Percentiles rank a stretch among this genome's conserved stretches.
phyloP scores from a whole-genome alignment of 1,140 invertebrate species.

The Drosophila ambigua region DNA sequence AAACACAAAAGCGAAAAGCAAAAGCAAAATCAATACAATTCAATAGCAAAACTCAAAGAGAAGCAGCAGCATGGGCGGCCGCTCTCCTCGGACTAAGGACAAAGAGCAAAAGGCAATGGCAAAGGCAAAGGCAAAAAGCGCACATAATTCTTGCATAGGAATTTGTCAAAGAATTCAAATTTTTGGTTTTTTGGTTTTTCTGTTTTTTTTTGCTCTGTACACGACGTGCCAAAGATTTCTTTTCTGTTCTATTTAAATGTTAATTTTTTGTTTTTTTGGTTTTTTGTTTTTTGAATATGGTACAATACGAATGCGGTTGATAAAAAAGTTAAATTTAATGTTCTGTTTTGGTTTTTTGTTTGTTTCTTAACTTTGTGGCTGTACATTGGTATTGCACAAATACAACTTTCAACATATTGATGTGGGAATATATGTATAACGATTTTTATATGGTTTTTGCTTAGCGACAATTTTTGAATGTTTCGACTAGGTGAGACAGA shows the following conservation, averaged over 20 bases:
- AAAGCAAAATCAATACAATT: slow-evolving; percentile 17
- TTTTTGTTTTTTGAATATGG: slow-evolving; percentile 30
- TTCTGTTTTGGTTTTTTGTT: slow-evolving; percentile 26
- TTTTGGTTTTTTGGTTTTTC: slow-evolving; percentile 14
- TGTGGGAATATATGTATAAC: slow-evolving; percentile 16
- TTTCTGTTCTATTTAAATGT: slow-evolving; percentile 33
- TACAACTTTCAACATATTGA: slow-evolving; percentile 30
- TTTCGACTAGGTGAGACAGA: slow-evolving; percentile 24
- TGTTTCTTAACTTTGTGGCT: slow-evolving; percentile 51
- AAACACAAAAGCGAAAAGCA: slow-evolving; percentile 25
- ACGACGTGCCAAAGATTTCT: slow-evolving; percentile 68
- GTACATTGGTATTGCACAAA: slow-evolving; percentile 50
- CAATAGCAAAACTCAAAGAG: slow-evolving; percentile 19
- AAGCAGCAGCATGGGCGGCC: slow-evolving; percentile 9
- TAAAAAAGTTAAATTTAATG: slow-evolving; percentile 35
- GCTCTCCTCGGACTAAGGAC: slow-evolving; percentile 27
- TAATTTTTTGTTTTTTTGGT: slow-evolving; percentile 17
- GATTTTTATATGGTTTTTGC: slow-evolving; percentile 37
- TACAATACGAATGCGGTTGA: slow-evolving; percentile 53
- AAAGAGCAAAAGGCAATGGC: slow-evolving; percentile 43
- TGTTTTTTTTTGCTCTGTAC: slow-evolving; percentile 39
- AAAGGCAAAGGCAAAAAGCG: slow-evolving; percentile 37
- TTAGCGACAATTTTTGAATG: slow-evolving; percentile 35
- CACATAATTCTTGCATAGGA: slow-evolving; percentile 56
- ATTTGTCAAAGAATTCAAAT: slow-evolving; percentile 37